phyloP scores from a whole-genome alignment of 37 sponge, comb jelly and placozoan genomes.

The Corticium candelabrum region DNA sequence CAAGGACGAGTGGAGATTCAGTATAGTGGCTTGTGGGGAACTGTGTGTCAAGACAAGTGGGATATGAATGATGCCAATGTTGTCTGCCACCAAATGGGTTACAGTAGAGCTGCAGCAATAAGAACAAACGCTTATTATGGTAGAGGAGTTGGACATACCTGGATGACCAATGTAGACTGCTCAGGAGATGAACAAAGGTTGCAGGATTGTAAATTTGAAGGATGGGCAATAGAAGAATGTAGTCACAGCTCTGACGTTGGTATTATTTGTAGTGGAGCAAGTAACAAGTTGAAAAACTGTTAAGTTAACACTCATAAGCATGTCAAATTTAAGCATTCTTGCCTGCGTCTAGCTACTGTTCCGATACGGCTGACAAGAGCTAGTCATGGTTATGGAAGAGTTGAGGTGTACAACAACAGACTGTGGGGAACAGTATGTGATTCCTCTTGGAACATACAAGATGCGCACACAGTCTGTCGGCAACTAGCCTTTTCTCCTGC shows the following conservation, averaged over 20 bases:
- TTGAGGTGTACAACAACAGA: constrained; percentile 51
- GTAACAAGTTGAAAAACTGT: too few relatives aligned
- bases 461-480: too few relatives aligned
- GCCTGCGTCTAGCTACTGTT: too few relatives aligned
- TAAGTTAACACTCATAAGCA: too few relatives aligned
- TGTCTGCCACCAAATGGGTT: constrained; percentile 8
- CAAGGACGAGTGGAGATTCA: constrained; percentile 32
- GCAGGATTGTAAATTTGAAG: constrained; percentile 5
- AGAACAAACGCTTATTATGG: constrained; percentile 15
- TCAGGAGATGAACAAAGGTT: constrained; percentile 6
- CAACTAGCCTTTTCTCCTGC: too few relatives aligned
- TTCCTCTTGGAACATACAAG: not conserved
- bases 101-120: not conserved
- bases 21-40: constrained; percentile 18
- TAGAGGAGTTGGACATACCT: constrained; percentile 10
- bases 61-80: constrained; percentile 15
- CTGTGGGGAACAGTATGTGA: constrained; percentile 64
- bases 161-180: constrained; percentile 14
- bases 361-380: too few relatives aligned
- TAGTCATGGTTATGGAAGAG: constrained; percentile 20
- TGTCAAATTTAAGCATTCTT: too few relatives aligned
- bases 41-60: constrained; percentile 33
- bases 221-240: too few relatives aligned
- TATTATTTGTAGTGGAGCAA: too few relatives aligned
- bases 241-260: too few relatives aligned